Base-by-base conservation (phyloP, 2,797 vertebrate species). In the Gambusia yucatana region DNA sequence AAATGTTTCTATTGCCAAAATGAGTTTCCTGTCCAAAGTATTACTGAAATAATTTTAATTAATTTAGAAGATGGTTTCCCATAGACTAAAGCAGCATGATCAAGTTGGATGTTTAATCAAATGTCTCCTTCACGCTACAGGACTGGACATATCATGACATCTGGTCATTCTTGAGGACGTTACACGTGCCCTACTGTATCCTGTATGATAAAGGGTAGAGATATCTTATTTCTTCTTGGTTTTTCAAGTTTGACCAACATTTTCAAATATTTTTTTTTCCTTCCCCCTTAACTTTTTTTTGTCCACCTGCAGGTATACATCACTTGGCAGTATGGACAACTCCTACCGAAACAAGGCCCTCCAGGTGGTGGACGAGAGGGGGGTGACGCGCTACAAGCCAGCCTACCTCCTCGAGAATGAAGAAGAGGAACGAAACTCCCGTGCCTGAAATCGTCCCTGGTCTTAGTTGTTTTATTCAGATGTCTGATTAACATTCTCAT, bases 131-230 rank as follows among this genome's bases (percentile, higher is more conserved):
- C 63, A 5, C 57, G 76, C 71, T 47, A 9, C 90, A 99, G 98
- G 98, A 99, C 92, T 99, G 98, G 98, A 96, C 96, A 0, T 99
- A 99, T 89, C 96, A 97, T 39, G 97, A 99, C 89, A 98, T 99
- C 93, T 99, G 98, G 98, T 95, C 95, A 0, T 98, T 99, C 83
- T 90, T 99, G 77, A 97, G 98, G 76, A 96, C 94, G 0, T 92
- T 99, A 5, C 97, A 96, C 2, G 94, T 99, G 39, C 98, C 98
- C 0, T 99, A 99, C 95, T 99, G 98, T 67, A 90, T 98, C 82
- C 97, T 99, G n/a, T 99, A 99, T 0, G 98, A 99, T 86, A 98
- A 96, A 88, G 98, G 98, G 98, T 99, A 90, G 96, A 96, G 17
- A 7, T 7, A 2, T n/a, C 8, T 52, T 13, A 36, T n/a, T 33